phyloP scores from a whole-genome alignment of 2,113 vertebrate genomes.

The Phoenicopterus ruber region DNA sequence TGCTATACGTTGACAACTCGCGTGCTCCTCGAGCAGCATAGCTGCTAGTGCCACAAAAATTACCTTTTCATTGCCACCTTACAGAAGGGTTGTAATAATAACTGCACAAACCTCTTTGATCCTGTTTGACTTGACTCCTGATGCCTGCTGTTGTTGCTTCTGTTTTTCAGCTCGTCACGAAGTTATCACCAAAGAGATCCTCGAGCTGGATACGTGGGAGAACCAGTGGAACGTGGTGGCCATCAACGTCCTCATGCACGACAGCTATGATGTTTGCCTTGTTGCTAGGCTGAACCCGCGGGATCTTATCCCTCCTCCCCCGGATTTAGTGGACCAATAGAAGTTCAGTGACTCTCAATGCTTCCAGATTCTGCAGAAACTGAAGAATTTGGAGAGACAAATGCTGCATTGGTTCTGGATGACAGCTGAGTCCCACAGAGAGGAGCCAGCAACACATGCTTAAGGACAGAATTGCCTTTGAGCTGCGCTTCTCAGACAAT shows the following conservation, averaged over 20 bases:
- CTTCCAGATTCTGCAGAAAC: not conserved
- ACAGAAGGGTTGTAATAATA: not conserved
- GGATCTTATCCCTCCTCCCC: slow-evolving; percentile 89
- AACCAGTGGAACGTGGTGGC: slow-evolving; percentile 90
- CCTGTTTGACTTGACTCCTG: not conserved
- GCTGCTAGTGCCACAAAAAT: not conserved
- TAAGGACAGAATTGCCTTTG: not conserved
- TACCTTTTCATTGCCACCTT: not conserved
- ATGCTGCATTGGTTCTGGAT: not conserved
- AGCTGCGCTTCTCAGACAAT: not conserved
- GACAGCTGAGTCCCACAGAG: not conserved
- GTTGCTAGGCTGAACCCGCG: slow-evolving; percentile 92
- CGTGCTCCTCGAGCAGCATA: not conserved
- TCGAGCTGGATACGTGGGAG: slow-evolving; percentile 90
- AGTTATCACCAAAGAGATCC: slow-evolving; percentile 90
- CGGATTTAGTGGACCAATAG: slow-evolving; percentile 80
- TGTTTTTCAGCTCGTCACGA: slow-evolving; percentile 88
- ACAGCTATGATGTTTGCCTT: slow-evolving; percentile 93
- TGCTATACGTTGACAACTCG: not conserved
- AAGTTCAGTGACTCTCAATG: not conserved
- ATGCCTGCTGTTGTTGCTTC: not conserved
- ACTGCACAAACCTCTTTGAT: not conserved
- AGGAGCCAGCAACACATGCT: not conserved
- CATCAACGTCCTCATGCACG: slow-evolving; percentile 86
- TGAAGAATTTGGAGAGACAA: not conserved